Conservation (phyloP, 2,113 vertebrate species). For the Carollia perspicillata region DNA sequence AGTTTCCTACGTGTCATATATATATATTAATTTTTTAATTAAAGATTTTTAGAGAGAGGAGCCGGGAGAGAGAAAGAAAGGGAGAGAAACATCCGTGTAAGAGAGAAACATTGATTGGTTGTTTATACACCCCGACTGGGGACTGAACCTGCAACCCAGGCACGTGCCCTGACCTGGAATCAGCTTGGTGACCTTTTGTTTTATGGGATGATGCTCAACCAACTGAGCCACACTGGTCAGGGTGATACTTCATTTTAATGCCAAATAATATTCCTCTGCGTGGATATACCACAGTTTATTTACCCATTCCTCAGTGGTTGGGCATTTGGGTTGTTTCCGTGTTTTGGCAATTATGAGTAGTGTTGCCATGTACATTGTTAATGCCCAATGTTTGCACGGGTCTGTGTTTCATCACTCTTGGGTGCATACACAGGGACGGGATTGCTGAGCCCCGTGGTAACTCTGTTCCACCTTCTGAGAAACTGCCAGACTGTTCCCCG, state of each 20-base stretch:
- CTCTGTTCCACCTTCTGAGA: background rate
- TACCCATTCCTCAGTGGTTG: background rate
- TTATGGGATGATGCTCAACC: too few species aligned
- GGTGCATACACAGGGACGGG: background rate
- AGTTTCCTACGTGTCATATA: background rate
- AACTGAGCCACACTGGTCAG: too few species aligned
- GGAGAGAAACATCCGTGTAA: too few species aligned
- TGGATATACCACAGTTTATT: background rate
- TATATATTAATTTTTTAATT: too few species aligned
- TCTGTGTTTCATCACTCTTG: background rate
- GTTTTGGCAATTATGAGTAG: background rate
- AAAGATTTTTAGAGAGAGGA: too few species aligned
- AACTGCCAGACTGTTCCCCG: background rate
- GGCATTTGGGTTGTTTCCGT: background rate
- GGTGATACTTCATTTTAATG: background rate
- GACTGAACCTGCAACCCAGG: too few species aligned
- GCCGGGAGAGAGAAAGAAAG: too few species aligned
- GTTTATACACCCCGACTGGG: too few species aligned
- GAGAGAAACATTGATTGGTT: too few species aligned
- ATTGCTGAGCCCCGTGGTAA: background rate
- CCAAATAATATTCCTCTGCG: background rate
- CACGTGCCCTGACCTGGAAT: too few species aligned
- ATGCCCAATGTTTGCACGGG: background rate
- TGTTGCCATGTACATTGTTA: background rate
- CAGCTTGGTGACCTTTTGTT: too few species aligned